Conservation (phyloP, 2,888 invertebrate species). For the Lycophotia porphyrea region DNA sequence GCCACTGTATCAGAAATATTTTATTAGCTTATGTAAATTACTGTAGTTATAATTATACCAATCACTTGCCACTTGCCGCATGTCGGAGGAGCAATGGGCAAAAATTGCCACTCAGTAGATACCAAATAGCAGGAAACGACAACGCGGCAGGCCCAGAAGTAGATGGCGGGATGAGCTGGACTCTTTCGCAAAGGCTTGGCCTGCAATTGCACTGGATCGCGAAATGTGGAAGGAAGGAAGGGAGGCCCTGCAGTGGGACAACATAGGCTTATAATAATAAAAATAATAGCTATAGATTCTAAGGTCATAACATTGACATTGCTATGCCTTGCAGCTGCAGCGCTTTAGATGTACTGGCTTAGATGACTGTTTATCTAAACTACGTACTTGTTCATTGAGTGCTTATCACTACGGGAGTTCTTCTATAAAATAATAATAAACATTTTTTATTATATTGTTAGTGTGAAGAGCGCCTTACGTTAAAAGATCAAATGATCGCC, state of each 20-base stretch:
- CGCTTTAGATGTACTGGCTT: not conserved
- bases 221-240: too few relatives aligned
- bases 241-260: too few relatives aligned
- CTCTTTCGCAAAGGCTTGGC: too few relatives aligned
- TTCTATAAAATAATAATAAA: too few relatives aligned
- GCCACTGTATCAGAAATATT: not conserved
- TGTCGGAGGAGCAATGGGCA: too few relatives aligned
- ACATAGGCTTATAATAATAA: too few relatives aligned
- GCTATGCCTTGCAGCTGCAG: not conserved
- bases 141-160: too few relatives aligned
- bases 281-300: too few relatives aligned
- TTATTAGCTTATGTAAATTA: not conserved
- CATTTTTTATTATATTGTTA: not conserved
- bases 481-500: conserved; percentile 61
- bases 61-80: not conserved
- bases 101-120: too few relatives aligned
- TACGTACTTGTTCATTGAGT: not conserved
- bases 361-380: not conserved
- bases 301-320: not conserved
- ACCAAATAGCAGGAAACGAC: too few relatives aligned
- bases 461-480: not conserved
- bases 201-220: too few relatives aligned
- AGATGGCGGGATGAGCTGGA: too few relatives aligned
- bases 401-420: not conserved
- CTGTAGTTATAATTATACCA: not conserved